Evolutionary conservation across 2,113 vertebrate genomes (phyloP).

Genomic region (Larimichthys crocea): DNA sequence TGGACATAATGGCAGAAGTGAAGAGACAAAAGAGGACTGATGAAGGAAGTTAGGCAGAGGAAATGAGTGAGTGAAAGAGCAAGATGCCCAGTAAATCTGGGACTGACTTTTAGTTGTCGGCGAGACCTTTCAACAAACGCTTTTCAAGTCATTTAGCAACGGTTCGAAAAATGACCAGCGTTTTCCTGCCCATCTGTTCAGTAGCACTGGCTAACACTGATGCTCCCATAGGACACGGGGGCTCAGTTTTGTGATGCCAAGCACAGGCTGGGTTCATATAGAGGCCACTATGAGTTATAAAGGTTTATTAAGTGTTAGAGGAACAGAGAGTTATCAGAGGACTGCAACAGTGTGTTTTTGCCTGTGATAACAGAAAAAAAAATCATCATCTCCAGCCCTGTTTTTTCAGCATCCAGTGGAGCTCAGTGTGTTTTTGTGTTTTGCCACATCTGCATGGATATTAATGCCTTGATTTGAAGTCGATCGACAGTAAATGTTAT

Average conservation of each 20-base stretch:
- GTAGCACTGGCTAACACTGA: not conserved
- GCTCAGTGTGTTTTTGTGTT: not conserved
- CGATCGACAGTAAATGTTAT: conserved; percentile 35
- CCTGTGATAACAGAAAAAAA: not conserved
- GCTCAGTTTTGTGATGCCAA: not conserved
- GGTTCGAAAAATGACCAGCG: not conserved
- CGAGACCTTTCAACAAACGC: not conserved
- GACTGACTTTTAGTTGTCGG: too few species aligned
- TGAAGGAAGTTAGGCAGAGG: too few species aligned
- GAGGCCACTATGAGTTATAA: not conserved
- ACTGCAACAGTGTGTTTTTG: not conserved
- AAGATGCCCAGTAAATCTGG: not conserved
- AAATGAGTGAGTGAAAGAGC: not conserved
- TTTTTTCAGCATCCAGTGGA: not conserved
- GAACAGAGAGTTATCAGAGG: not conserved
- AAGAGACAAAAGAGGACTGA: too few species aligned
- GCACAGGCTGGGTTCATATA: conserved; percentile 14
- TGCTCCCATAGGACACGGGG: not conserved
- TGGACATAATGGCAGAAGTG: too few species aligned
- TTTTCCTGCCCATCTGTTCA: not conserved
- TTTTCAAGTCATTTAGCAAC: not conserved
- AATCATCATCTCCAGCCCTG: not conserved
- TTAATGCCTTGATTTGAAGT: conserved; percentile 31
- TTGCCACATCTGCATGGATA: conserved; percentile 37
- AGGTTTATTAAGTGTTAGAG: conserved; percentile 18